Evolutionary conservation across 1,140 invertebrate species (phyloP).

Genomic region (Dreissena rostriformis): DNA sequence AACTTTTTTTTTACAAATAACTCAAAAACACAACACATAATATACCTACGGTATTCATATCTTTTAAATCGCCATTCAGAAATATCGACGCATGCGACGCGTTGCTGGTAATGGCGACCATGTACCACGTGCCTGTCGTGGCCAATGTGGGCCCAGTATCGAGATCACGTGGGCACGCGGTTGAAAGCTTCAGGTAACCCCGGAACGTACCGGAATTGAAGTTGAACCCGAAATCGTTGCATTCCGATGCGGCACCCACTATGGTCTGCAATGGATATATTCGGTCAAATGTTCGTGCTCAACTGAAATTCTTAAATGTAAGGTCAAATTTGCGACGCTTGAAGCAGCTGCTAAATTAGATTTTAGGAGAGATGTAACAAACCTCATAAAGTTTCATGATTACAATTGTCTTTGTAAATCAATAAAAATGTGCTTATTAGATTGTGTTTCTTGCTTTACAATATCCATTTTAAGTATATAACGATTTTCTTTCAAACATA

Average conservation of each 20-base stretch:
- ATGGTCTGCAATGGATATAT: slow-evolving; percentile 58
- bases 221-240: slow-evolving; percentile 69
- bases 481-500: background rate
- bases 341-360: no score
- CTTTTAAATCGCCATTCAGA: slow-evolving; percentile 52
- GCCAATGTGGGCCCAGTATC: slow-evolving; percentile 23
- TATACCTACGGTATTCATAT: slow-evolving; percentile 9
- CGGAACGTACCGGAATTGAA: slow-evolving; percentile 65
- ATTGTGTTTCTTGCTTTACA: no score
- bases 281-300: no score
- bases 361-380: no score
- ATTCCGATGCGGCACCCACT: slow-evolving; percentile 61
- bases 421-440: no score
- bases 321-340: no score
- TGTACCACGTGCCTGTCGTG: slow-evolving; percentile 63
- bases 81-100: slow-evolving; percentile 63
- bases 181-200: slow-evolving; percentile 58
- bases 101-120: slow-evolving; percentile 67
- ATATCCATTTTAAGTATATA: background rate
- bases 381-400: no score
- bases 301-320: no score
- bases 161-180: slow-evolving; percentile 39
- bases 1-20: no score
- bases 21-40: no score
- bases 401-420: no score